Conservation (phyloP, 1,140 invertebrate genomes). For the Pseudobourletiella spinata region DNA sequence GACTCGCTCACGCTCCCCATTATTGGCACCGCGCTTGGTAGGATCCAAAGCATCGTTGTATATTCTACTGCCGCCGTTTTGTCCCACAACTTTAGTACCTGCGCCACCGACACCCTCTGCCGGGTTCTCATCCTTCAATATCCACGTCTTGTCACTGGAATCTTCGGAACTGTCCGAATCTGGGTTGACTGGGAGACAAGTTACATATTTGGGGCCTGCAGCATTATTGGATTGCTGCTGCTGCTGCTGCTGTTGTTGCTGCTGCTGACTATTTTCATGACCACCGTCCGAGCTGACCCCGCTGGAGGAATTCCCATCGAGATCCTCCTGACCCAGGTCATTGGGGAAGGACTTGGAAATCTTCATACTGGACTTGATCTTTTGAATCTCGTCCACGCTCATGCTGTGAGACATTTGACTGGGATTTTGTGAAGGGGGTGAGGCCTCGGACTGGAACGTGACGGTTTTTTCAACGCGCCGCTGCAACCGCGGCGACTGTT, state of each 20-base stretch:
- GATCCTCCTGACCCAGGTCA: slow-evolving; percentile 54
- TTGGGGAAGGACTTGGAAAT: slow-evolving; percentile 75
- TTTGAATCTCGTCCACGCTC: slow-evolving; percentile 78
- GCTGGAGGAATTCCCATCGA: slow-evolving; percentile 63
- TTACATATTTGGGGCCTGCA: slow-evolving; percentile 36
- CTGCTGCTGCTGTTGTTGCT: too few species aligned
- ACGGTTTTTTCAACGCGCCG: slow-evolving; percentile 37
- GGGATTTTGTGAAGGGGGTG: neutral
- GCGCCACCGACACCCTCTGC: slow-evolving; percentile 32
- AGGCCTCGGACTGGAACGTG: slow-evolving; percentile 28
- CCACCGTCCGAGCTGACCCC: slow-evolving; percentile 79
- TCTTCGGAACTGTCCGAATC: slow-evolving; percentile 41
- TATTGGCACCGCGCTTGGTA: neutral
- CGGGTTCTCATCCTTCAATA: slow-evolving; percentile 39
- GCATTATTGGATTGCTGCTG: too few species aligned
- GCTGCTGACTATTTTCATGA: slow-evolving; percentile 47
- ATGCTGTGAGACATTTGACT: slow-evolving; percentile 62
- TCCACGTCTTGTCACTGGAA: slow-evolving; percentile 41
- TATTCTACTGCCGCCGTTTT: too few species aligned
- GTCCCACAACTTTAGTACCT: neutral
- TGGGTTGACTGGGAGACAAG: slow-evolving; percentile 38
- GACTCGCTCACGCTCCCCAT: neutral
- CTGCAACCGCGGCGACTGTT: slow-evolving; percentile 33
- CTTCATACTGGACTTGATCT: slow-evolving; percentile 66
- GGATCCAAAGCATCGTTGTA: too few species aligned